Conservation (phyloP, 2,797 vertebrate genomes). For the Pseudopleuronectes americanus region DNA sequence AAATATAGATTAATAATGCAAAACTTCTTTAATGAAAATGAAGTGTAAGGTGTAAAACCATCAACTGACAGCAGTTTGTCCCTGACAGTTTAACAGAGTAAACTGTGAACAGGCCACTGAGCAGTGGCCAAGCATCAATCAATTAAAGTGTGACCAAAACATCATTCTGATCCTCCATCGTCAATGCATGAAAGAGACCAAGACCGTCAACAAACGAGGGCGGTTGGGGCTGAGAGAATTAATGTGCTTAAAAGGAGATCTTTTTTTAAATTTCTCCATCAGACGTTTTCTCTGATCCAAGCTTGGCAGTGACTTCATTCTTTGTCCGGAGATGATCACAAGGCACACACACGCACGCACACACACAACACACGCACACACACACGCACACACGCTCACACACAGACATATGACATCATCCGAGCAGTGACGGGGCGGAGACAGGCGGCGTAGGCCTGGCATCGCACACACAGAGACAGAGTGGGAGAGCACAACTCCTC, state of each 20-base stretch:
- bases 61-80: not conserved
- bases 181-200: constrained; percentile 32
- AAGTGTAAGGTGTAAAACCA: too few species aligned
- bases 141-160: constrained; percentile 36
- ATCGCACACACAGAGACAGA: constrained; percentile 36
- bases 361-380: constrained; percentile 24
- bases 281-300: not conserved
- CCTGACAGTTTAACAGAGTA: constrained; percentile 4
- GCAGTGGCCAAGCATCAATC: constrained; percentile 13
- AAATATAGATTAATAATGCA: too few species aligned
- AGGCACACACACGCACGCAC: constrained; percentile 37
- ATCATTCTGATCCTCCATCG: constrained; percentile 34
- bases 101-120: constrained; percentile 36
- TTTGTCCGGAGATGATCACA: constrained; percentile 71
- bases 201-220: not conserved
- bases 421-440: constrained; percentile 59
- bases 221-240: not conserved
- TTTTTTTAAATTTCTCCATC: constrained; percentile 3
- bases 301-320: constrained; percentile 59
- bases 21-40: too few species aligned
- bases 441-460: constrained; percentile 69
- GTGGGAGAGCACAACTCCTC: constrained; percentile 33
- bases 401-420: constrained; percentile 69
- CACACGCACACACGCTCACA: constrained; percentile 21
- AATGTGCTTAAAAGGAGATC: constrained; percentile 5